These are phyloP conservation scores for Riparia riparia DNA, from an alignment of 2,113 vertebrate species.

Conservation along the genomic window DNA sequence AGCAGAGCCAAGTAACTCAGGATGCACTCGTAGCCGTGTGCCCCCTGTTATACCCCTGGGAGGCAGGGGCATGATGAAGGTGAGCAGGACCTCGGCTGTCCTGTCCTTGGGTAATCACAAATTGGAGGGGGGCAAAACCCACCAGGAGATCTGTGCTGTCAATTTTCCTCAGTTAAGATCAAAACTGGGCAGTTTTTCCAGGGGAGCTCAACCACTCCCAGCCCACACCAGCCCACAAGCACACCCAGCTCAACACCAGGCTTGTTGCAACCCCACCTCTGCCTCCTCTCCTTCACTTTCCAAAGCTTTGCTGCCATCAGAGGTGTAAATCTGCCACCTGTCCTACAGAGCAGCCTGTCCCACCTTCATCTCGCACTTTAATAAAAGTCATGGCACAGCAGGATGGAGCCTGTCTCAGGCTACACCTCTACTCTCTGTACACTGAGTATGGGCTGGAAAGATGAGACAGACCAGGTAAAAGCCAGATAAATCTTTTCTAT, in stretches of 20 bases:
- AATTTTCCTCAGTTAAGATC: background rate
- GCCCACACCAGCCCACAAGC: rapidly evolving
- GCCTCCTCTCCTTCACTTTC: rapidly evolving
- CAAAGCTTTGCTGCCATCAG: background rate
- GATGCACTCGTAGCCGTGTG: rapidly evolving
- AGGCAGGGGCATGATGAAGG: background rate
- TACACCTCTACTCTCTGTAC: background rate
- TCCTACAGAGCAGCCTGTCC: background rate
- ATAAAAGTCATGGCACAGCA: background rate
- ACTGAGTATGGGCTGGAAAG: background rate
- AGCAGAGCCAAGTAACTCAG: background rate
- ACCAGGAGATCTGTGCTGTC: rapidly evolving
- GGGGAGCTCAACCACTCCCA: rapidly evolving
- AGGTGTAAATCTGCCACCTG: background rate
- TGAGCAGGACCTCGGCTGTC: background rate
- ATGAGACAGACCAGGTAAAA: background rate
- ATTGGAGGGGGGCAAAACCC: background rate
- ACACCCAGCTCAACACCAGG: rapidly evolving
- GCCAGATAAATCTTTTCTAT: background rate
- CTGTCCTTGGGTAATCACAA: background rate
- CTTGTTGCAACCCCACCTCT: rapidly evolving
- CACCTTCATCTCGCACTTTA: background rate
- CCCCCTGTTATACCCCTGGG: background rate
- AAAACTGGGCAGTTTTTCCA: rapidly evolving
- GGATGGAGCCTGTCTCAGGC: background rate